Evolutionary conservation across 2,888 invertebrate genomes (phyloP).

Genomic region (Hirtodrosophila histrioides): DNA sequence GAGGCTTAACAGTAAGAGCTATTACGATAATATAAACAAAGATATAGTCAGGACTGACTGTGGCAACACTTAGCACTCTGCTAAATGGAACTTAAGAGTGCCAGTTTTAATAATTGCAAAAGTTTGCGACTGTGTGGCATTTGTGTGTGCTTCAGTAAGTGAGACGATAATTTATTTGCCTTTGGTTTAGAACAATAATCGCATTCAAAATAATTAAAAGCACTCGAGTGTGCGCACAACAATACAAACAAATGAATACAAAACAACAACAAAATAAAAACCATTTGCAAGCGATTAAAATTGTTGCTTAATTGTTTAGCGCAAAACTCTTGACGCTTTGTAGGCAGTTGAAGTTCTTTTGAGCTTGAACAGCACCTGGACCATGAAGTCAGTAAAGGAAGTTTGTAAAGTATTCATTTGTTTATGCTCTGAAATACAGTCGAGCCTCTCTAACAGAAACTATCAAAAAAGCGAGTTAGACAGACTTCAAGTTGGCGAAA

Average conservation of each 20-base stretch:
- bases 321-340: slow-evolving; percentile 35
- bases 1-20: no score
- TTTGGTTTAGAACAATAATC: slow-evolving; percentile 63
- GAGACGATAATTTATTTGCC: slow-evolving; percentile 72
- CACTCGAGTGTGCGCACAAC: slow-evolving; percentile 60
- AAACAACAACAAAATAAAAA: slow-evolving; percentile 10
- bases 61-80: slow-evolving; percentile 34
- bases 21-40: slow-evolving; percentile 2
- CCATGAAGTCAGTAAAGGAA: slow-evolving; percentile 25
- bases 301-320: slow-evolving; percentile 52
- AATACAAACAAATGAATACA: slow-evolving; percentile 30
- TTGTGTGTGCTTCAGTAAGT: slow-evolving; percentile 42
- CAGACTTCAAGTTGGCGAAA: no score
- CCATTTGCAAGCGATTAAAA: slow-evolving; percentile 56
- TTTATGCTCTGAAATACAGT: no score
- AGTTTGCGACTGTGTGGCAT: slow-evolving; percentile 3
- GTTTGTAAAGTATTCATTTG: background rate
- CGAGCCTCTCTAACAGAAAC: no score
- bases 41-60: background rate
- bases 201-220: slow-evolving; percentile 67
- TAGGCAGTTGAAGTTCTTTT: slow-evolving; percentile 16
- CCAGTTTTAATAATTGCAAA: slow-evolving; percentile 33
- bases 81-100: slow-evolving; percentile 42
- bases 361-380: slow-evolving; percentile 15
- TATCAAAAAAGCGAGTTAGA: no score